Percentiles rank a stretch among this genome's conserved stretches.
Evolutionary conservation across 2,797 vertebrate genomes (phyloP).

Genomic region (Oreochromis grahami): DNA sequence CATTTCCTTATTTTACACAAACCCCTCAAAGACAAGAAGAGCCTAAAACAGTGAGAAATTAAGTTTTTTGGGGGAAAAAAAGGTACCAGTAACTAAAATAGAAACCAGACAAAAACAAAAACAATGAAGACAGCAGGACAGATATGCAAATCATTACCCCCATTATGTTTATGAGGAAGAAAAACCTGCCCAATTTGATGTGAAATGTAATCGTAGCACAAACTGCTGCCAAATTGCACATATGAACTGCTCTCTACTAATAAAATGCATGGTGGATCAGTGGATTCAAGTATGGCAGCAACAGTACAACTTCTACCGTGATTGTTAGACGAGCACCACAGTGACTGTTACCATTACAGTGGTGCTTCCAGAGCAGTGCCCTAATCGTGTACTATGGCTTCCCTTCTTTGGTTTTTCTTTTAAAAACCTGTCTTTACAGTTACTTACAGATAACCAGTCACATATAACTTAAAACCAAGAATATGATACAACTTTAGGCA

Average conservation of each 20-base stretch:
- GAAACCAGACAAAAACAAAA: slow-evolving; percentile 23
- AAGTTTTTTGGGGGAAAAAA: neutral
- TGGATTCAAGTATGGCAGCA: neutral
- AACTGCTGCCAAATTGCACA: neutral
- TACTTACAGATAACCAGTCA: slow-evolving; percentile 15
- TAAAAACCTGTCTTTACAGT: slow-evolving; percentile 27
- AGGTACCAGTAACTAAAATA: neutral
- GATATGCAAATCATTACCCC: neutral
- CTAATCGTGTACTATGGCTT: slow-evolving; percentile 66
- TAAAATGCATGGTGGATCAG: neutral
- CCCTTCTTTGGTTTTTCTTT: slow-evolving; percentile 78
- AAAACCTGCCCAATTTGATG: neutral
- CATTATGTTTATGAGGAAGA: neutral
- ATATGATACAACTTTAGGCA: slow-evolving; percentile 13
- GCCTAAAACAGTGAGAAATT: neutral
- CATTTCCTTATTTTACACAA: neutral
- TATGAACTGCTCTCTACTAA: neutral
- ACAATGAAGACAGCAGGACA: neutral
- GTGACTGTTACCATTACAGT: slow-evolving; percentile 20
- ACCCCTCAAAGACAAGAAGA: neutral
- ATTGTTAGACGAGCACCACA: slow-evolving; percentile 6
- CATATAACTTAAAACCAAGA: slow-evolving; percentile 5
- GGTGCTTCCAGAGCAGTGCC: neutral
- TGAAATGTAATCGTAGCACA: neutral
- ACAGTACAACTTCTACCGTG: neutral